Evolutionary conservation across 35 echinoderm and acorn worm genomes (phyloP), one percentile per base, ranked within the genome.

Genomic region (Strongylocentrotus purpuratus): DNA sequence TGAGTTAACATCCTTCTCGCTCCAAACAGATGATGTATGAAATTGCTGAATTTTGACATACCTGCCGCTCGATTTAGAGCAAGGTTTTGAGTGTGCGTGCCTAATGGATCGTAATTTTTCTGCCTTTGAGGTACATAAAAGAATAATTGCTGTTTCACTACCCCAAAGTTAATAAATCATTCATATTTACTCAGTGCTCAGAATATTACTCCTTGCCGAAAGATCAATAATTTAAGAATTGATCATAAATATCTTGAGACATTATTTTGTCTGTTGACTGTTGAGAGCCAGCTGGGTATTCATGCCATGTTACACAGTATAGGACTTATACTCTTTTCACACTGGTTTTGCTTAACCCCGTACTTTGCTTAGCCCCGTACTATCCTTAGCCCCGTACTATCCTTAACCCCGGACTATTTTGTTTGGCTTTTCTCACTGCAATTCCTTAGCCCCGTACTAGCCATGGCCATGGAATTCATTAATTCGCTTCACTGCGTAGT

Each of bases 91-190:
- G 18, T 78, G 20, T 78, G 4, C 65, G 20, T 78, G 50, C 50
- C 50, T 78, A n/a, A 78, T 78, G 65, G 65, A 8, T 78, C 22
- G 7, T 78, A 28, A 28, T 78, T 28, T 18, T 5, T 78, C 22
- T 28, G 65, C 7, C 28, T 28, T 78, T 78, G 65, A 78, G 28
- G 65, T n/a, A 78, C 28, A 78, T 78, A 4, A 78, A 28, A n/a
- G 65, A 7, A 78, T 78, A n/a, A 78, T 78, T 28, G 65, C 65
- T n/a, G 18, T 78, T 22, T 78, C 65, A 78, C 25, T n/a, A 18
- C 65, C 22, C 20, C 65, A 78, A 78, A 78, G 65, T n/a, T 78
- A 78, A 78, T 78, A 78, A 78, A 78, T 78, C 65, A 78, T 78
- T 78, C 61, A 71, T 25, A 25, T 20, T 65, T 20, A 20, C 61